Evolutionary conservation across 2,113 vertebrate genomes (phyloP), one percentile per base, ranked within the genome.

Genomic region (Mustelus asterias): DNA sequence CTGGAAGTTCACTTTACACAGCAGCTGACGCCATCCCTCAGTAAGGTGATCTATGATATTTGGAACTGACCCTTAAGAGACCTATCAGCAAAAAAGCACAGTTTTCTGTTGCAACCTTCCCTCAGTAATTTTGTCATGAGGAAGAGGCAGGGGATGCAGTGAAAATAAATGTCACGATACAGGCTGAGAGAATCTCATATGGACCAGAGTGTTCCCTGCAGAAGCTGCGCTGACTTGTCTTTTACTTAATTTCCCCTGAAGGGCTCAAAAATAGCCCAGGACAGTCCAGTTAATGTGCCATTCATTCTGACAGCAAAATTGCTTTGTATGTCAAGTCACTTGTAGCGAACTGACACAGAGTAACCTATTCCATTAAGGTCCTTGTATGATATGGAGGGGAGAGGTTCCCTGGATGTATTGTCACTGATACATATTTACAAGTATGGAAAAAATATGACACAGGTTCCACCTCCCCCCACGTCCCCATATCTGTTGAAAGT

Each of bases 1-100:
- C 69, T 72, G 72, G 41, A 93, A 65, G 67, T 95, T 72, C 93
- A 29, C 70, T 69, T 95, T 48, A 44, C 10, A 95, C 93, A 72
- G 67, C 10, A 26, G 60, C 90, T 65, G 33, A 18, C 69, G 4
- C 58, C 6, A 7, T 89, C 63, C 63, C 89, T 93, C 16, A n/a
- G 16, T 29, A 26, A 70, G 63, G 18, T 95, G 67, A 95, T 95
- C 69, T 54, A 48, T 48, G 41, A 95, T 41, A 70, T 95, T 33
- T 5, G 22, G 67, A 54, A 41, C 44, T 33, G 94, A 70, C 69
- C 94, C 94, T 95, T 95, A 29, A 48, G 94, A 33, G 44, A 72
- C 24, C 44, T 33, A 44, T 76, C 69, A 33, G 44, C 41, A 48
- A 44, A 72, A 70, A 26, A 54, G 37, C 44, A 44, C 44, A 44